Percentiles rank a stretch among this genome's conserved stretches.
These are phyloP conservation scores for Andrena marginata DNA, from an alignment of 2,888 invertebrate species.

Conservation along the genomic window DNA sequence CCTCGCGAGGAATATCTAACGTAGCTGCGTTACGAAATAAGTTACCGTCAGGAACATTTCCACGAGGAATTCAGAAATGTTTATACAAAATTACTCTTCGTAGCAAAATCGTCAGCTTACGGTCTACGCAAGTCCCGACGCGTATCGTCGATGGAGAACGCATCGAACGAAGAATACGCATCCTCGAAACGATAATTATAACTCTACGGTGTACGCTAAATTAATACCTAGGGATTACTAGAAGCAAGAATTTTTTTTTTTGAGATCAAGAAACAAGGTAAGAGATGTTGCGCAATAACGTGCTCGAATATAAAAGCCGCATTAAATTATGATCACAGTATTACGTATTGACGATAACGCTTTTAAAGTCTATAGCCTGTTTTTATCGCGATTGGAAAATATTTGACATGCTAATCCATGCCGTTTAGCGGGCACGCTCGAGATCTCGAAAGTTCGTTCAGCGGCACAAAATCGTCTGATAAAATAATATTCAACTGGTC, in stretches of 20 bases:
- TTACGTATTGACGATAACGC: constrained; percentile 35
- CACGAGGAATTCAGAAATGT: constrained; percentile 45
- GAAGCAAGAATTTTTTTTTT: constrained; percentile 44
- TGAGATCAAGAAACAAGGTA: constrained; percentile 55
- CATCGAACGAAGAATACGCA: constrained; percentile 50
- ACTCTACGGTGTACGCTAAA: constrained; percentile 30
- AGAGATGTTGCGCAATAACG: constrained; percentile 58
- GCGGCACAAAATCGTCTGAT: constrained; percentile 28
- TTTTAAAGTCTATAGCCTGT: constrained; percentile 30
- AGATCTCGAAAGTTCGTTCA: constrained; percentile 40
- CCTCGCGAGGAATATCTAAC: constrained; percentile 14
- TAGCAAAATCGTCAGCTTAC: constrained; percentile 52
- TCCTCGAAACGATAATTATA: constrained; percentile 7
- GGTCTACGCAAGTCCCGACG: constrained; percentile 62
- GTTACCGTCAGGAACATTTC: constrained; percentile 58
- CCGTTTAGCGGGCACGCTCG: constrained; percentile 23
- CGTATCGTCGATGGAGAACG: constrained; percentile 13
- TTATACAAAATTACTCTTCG: constrained; percentile 44
- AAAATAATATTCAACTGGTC: constrained; percentile 33
- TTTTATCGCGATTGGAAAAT: constrained; percentile 42
- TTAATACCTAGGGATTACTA: constrained; percentile 21
- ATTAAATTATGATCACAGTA: constrained; percentile 50
- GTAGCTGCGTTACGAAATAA: constrained; percentile 50
- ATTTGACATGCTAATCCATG: constrained; percentile 21
- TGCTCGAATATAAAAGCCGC: constrained; percentile 24